Base-by-base conservation (phyloP, 92 coral and sea anemone species). In the Phenganax stokvisi region DNA sequence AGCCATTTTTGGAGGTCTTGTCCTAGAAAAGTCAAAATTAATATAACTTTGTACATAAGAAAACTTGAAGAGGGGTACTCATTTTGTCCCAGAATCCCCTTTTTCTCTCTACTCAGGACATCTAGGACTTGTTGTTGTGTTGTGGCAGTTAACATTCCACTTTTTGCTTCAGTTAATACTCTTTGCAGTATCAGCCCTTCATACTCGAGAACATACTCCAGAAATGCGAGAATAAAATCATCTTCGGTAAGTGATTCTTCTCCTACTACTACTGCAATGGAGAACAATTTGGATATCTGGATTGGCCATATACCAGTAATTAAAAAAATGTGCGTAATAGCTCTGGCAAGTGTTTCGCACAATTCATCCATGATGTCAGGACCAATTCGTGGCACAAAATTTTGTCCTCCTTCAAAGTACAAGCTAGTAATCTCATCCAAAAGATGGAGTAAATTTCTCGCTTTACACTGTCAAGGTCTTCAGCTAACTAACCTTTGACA, bases 341-440 rank as follows among this genome's bases (percentile, higher is more conserved):
- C 81, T 71, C 86, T 83, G 6, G 82, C 86, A 27, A 83, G 72
- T 12, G 54, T 54, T 52, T 83, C 37, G 56, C 80, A 75, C 29
- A 75, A 11, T 56, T 71, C 61, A 12, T 83, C 76, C n/a, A 25
- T 44, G 25, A 83, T 54, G 55, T 83, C 86, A 6, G 86, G 81
- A 51, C 86, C 81, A 59, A 83, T 81, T 64, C 86, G 61, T 17
- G 86, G 86, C 17, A 83, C 81, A 58, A 74, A 63, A 17, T 64
- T 83, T 44, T 47, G 62, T 28, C 72, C 74, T 37, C 86, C 86
- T 20, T 83, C 75, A 12, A 83, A 83, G 25, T 74, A 83, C 74
- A 51, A 53, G 65, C 65, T 31, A 16, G 70, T 62, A 20, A 71
- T 58, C 28, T 70, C 71, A 51, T 75, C 79, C 86, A 83, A 54